Evolutionary conservation across 2,113 vertebrate species (phyloP), one percentile per base, ranked within the genome.

Genomic region (Rhipidura dahli): DNA sequence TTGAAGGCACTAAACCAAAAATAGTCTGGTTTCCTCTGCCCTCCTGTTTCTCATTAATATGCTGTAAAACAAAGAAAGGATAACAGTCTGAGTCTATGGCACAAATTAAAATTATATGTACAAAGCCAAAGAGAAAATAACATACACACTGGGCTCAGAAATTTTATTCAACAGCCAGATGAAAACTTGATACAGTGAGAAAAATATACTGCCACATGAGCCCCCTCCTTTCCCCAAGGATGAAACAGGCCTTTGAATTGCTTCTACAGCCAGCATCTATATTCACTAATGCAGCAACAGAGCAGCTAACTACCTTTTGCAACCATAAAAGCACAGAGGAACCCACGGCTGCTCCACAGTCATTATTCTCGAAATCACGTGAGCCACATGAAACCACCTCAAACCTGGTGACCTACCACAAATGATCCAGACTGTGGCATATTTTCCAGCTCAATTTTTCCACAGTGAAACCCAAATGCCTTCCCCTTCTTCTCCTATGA

Each of bases 91-190:
- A 93, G 59, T 17, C 60, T 90, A 49, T 64, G 51, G 59, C 92
- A 94, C 75, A 86, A 92, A 81, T 80, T 86, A 89, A 92, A 95
- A 78, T 93, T 84, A 89, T 20, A 75, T 54, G 81, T 51, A 89
- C 56, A 87, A 91, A 93, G 63, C 39, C 89, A 88, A 94, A 83
- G 63, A 94, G 66, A 60, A 95, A 97, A 90, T 37, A 94, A 56
- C 59, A 63, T 77, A 94, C 80, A 95, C 53, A 75, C 26, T 50
- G 50, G 50, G 42, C 73, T 97, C 83, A 76, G 72, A 79, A 97
- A 92, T 93, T 93, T 92, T 50, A 95, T 75, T 92, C 68, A 89
- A 73, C 51, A 37, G n/a, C 56, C 68, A 93, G 83, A 83, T 69
- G 56, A 96, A 83, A 94, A 90, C 92, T 75, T 81, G 81, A 87